phyloP scores from a whole-genome alignment of 1,140 invertebrate species.

The Cryptotermes secundus region DNA sequence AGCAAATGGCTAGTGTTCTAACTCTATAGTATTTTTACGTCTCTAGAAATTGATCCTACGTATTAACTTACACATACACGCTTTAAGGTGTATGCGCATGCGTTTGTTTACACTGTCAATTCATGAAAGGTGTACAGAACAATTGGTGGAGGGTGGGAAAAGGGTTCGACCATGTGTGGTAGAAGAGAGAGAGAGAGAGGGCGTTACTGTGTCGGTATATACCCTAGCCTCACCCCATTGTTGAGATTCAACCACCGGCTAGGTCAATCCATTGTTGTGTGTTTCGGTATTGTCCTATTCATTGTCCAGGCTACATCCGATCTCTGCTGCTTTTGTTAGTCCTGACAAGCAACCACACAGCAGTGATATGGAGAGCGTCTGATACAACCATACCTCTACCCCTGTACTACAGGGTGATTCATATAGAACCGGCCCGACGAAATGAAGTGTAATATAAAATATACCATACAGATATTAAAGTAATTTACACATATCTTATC shows the following conservation, averaged over 20 bases:
- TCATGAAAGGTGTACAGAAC: not conserved
- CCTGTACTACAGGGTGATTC: no score
- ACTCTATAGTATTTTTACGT: not conserved
- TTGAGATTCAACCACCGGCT: not conserved
- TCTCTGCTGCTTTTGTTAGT: not conserved
- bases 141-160: not conserved
- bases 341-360: not conserved
- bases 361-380: not conserved
- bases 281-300: constrained; percentile 1
- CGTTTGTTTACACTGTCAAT: not conserved
- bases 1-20: not conserved
- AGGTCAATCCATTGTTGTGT: not conserved
- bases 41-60: not conserved
- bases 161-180: not conserved
- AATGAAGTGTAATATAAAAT: no score
- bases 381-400: not conserved
- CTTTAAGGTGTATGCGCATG: not conserved
- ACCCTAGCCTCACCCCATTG: not conserved
- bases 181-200: not conserved
- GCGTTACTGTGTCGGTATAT: constrained; percentile 13
- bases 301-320: not conserved
- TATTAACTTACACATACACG: not conserved
- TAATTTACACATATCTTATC: no score
- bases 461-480: no score
- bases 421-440: no score